These are phyloP conservation scores for Daubentonia madagascariensis DNA, from an alignment of 2,113 vertebrate genomes.

Conservation along the genomic window DNA sequence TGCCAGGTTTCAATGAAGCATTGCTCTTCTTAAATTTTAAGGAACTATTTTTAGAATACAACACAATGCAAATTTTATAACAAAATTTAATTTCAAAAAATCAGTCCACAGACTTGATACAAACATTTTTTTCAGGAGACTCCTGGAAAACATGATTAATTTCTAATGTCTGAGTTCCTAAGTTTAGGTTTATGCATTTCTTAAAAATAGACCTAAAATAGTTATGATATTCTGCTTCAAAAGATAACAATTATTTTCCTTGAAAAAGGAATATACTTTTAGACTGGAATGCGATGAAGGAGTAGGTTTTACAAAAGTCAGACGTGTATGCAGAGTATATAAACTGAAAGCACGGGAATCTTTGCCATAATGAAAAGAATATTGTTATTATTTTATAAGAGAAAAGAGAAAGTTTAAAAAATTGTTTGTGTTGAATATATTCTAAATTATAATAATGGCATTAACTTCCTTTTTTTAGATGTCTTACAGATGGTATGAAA, in stretches of 20 bases:
- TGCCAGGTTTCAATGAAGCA: neutral
- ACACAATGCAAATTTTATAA: neutral
- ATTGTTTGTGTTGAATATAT: neutral
- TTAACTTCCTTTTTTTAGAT: neutral
- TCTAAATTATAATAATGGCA: neutral
- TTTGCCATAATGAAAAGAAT: slow-evolving; percentile 72
- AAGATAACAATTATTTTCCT: slow-evolving; percentile 76
- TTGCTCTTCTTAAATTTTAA: neutral
- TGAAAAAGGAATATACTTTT: slow-evolving; percentile 48
- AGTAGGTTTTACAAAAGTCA: neutral
- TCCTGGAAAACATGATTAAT: neutral
- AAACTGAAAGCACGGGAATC: slow-evolving; percentile 68
- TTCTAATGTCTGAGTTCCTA: neutral
- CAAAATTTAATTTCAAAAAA: neutral
- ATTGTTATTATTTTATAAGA: slow-evolving; percentile 70
- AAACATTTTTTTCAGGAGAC: neutral
- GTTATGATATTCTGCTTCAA: slow-evolving; percentile 61
- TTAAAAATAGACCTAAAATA: slow-evolving; percentile 72
- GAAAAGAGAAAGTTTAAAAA: slow-evolving; percentile 61
- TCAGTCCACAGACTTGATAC: neutral
- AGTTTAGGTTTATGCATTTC: neutral
- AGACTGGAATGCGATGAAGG: neutral
- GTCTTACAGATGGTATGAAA: neutral
- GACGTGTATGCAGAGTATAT: neutral
- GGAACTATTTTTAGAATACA: neutral